Evolutionary conservation across 1,140 invertebrate species (phyloP).

Genomic region (Pseudachorutes palmiensis): DNA sequence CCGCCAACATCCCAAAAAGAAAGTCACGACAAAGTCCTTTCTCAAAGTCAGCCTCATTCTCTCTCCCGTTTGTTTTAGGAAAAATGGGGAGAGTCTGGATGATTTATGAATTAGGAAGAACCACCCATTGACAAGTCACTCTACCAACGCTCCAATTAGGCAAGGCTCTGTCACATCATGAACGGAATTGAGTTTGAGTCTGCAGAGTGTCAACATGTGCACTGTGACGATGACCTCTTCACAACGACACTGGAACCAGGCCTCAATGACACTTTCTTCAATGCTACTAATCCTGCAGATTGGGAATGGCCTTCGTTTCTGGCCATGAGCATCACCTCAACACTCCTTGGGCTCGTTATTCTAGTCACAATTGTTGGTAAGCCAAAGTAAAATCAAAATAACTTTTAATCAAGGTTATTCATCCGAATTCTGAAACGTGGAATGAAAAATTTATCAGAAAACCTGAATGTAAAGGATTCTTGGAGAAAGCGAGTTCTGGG

Average conservation of each 20-base stretch:
- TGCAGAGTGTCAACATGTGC: neutral
- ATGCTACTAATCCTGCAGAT: neutral
- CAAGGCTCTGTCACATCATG: neutral
- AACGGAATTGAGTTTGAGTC: neutral
- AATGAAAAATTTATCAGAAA: no score
- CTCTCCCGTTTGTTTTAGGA: neutral
- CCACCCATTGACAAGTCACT: neutral
- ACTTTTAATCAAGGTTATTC: no score
- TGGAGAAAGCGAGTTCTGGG: no score
- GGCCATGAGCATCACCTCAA: conserved; percentile 28
- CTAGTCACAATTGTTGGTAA: conserved; percentile 35
- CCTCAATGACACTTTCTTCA: conserved; percentile 7
- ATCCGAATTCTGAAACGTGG: no score
- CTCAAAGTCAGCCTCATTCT: neutral
- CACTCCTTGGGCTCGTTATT: conserved; percentile 31
- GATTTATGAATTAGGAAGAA: neutral
- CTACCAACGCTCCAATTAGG: neutral
- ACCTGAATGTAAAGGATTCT: no score
- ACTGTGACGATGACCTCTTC: conserved; percentile 2
- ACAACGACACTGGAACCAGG: neutral
- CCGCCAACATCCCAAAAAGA: neutral
- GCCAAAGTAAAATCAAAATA: conserved; percentile 5
- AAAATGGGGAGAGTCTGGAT: neutral
- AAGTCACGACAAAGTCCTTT: neutral
- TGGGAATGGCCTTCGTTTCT: conserved; percentile 24